Percentiles rank a stretch among this genome's conserved stretches.
Evolutionary conservation across 2,888 invertebrate species (phyloP).

Genomic region (Gymnosoma rotundatum): DNA sequence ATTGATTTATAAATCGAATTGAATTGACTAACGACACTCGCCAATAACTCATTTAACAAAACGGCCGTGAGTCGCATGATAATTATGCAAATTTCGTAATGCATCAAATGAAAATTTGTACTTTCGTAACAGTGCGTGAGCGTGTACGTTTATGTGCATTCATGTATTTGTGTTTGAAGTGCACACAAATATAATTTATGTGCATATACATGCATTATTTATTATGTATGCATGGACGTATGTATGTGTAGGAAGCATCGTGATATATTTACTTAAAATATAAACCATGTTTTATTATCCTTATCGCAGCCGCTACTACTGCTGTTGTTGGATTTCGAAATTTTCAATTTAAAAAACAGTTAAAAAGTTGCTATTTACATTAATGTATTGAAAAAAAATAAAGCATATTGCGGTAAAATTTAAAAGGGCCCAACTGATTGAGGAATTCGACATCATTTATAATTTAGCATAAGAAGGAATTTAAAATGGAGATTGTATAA

Average conservation of each 20-base stretch:
- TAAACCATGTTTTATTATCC: conserved; percentile 33
- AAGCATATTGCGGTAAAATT: neutral
- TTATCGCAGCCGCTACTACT: conserved; percentile 10
- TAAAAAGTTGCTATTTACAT: conserved; percentile 4
- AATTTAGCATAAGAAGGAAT: neutral
- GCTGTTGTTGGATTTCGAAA: neutral
- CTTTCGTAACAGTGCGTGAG: neutral
- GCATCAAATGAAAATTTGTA: conserved; percentile 53
- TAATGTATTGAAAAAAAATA: conserved; percentile 12
- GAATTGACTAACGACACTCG: conserved; percentile 76
- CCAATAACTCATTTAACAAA: conserved; percentile 79
- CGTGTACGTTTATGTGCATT: neutral
- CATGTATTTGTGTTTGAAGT: no score
- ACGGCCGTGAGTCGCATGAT: conserved; percentile 76
- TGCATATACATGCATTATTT: neutral
- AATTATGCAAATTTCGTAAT: conserved; percentile 78
- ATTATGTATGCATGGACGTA: neutral
- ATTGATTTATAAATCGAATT: conserved; percentile 73
- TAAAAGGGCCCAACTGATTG: no score
- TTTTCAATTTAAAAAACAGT: conserved; percentile 36
- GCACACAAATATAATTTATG: no score
- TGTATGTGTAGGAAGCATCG: neutral
- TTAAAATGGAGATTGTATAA: neutral
- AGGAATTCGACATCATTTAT: conserved; percentile 19
- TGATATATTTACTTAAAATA: conserved; percentile 54